Evolutionary conservation across 92 coral and sea anemone genomes (phyloP), one percentile per base, ranked within the genome.

Genomic region (Meandrina meandrites): DNA sequence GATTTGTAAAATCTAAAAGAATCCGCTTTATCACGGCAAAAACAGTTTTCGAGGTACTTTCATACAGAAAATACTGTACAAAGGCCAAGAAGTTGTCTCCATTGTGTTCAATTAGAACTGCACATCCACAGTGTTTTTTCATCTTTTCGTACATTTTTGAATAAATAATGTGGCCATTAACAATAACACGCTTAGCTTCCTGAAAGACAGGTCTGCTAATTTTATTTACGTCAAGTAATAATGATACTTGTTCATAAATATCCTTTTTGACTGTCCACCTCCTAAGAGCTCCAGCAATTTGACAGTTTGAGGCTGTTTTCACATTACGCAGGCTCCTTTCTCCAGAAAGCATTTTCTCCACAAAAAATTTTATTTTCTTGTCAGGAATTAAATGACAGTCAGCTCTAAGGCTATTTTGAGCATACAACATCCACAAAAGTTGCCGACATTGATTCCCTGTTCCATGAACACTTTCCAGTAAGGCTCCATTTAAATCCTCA

Each of bases 391-490:
- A 57, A 73, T 75, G 81, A 35, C n/a, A 51, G 35, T 76, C 42
- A 18, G 70, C 42, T 57, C 91, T n/a, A 9, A 82, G 87, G 47
- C 14, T 42, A 13, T 76, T 81, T 48, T 73, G 86, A n/a, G 91
- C 91, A 81, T 82, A 83, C 80, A 75, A 21, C 81, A 82, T 54
- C 86, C 88, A 70, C n/a, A 80, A 69, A 31, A 87, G 84, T 72
- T 89, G 88, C 35, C n/a, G n/a, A 76, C 83, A n/a, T 8, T 75
- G 83, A 77, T 83, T 89, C 36, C 88, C 88, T n/a, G 85, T 89
- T 19, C 91, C 91, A 83, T 89, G 91, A 56, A 89, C 91, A 83
- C 70, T 50, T 28, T n/a, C n/a, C 8, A 83, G 81, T 66, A 89
- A 24, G 69, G 76, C 75, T 75, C 87, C 88, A 79, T 88, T 88